Percentiles rank a stretch among this genome's conserved stretches.
These are phyloP conservation scores for Enteromius argenteus DNA, from an alignment of 2,797 vertebrate genomes.

Conservation along the genomic window DNA sequence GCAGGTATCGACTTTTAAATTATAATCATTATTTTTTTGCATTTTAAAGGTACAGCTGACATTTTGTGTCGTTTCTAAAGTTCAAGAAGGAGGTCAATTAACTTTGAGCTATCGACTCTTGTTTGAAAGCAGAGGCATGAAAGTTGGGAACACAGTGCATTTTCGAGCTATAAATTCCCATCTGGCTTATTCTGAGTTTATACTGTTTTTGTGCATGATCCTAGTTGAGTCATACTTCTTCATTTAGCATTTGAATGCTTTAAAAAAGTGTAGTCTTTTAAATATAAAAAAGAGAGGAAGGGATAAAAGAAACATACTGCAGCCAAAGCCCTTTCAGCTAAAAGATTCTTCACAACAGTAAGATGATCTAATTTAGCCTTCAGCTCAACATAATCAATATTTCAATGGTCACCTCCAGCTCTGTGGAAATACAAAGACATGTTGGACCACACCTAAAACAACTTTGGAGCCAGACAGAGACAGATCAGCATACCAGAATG, in stretches of 20 bases:
- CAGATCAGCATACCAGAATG: slow-evolving; percentile 41
- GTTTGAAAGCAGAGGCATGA: slow-evolving; percentile 31
- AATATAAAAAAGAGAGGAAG: neutral
- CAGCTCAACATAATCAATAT: slow-evolving; percentile 45
- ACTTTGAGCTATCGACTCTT: slow-evolving; percentile 39
- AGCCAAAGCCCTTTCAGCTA: neutral
- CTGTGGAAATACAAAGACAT: slow-evolving; percentile 40
- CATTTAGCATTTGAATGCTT: neutral
- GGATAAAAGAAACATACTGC: neutral
- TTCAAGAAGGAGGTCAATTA: slow-evolving; percentile 46
- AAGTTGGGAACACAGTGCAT: neutral
- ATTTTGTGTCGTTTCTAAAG: slow-evolving; percentile 37
- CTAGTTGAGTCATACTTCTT: neutral
- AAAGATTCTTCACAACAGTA: slow-evolving; percentile 1
- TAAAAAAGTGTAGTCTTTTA: neutral
- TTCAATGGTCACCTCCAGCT: slow-evolving; percentile 22
- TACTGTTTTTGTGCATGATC: neutral
- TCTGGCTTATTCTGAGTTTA: neutral
- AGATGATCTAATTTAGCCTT: slow-evolving; percentile 23
- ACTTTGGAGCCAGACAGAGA: slow-evolving; percentile 42
- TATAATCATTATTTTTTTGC: slow-evolving; percentile 43
- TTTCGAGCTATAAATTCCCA: neutral
- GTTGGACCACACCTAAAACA: slow-evolving; percentile 40
- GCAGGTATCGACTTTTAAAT: slow-evolving; percentile 33
- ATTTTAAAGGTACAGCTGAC: slow-evolving; percentile 44